A percentile compares a stretch with the other conserved stretches of the same genome.
These are phyloP conservation scores for Falco rusticolus DNA, from an alignment of 2,797 vertebrate genomes.

Conservation along the genomic window DNA sequence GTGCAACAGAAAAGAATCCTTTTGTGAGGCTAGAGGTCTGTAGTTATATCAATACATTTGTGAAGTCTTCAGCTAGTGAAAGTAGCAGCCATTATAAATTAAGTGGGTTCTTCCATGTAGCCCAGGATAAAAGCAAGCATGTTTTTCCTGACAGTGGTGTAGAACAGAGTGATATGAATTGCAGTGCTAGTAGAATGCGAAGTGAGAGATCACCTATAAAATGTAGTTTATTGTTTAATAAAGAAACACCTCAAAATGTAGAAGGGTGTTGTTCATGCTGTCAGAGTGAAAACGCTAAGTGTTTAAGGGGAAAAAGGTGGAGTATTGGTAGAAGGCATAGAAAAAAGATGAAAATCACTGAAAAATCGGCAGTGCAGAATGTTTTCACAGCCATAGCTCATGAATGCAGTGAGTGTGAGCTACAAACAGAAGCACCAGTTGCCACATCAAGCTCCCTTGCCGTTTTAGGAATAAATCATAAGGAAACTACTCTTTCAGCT, in stretches of 20 bases:
- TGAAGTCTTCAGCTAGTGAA: slow-evolving; percentile 54
- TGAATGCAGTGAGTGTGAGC: not conserved
- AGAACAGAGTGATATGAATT: slow-evolving; percentile 19
- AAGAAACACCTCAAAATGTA: slow-evolving; percentile 29
- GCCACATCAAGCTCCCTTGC: slow-evolving; percentile 1
- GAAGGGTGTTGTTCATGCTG: slow-evolving; percentile 25
- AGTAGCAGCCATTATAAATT: slow-evolving; percentile 21
- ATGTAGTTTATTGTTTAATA: slow-evolving; percentile 8
- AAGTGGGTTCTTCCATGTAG: slow-evolving; percentile 27
- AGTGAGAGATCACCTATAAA: not conserved
- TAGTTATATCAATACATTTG: slow-evolving; percentile 50
- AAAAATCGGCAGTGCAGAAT: slow-evolving; percentile 16
- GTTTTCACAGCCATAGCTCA: not conserved
- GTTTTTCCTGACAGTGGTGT: not conserved
- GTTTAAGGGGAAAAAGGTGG: not conserved
- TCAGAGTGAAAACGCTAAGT: slow-evolving; percentile 48
- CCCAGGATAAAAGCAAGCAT: slow-evolving; percentile 39
- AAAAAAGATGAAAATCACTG: slow-evolving; percentile 62
- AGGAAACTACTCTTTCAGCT: not conserved
- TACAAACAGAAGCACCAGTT: slow-evolving; percentile 23
- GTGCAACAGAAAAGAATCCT: slow-evolving; percentile 52
- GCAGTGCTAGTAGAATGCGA: slow-evolving; percentile 7
- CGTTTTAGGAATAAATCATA: slow-evolving; percentile 11
- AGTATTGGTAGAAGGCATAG: slow-evolving; percentile 44
- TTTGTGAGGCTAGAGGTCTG: slow-evolving; percentile 62